These are phyloP conservation scores for Parauchenoglanis punctatus DNA, from an alignment of 2,797 vertebrate species.

Conservation along the genomic window DNA sequence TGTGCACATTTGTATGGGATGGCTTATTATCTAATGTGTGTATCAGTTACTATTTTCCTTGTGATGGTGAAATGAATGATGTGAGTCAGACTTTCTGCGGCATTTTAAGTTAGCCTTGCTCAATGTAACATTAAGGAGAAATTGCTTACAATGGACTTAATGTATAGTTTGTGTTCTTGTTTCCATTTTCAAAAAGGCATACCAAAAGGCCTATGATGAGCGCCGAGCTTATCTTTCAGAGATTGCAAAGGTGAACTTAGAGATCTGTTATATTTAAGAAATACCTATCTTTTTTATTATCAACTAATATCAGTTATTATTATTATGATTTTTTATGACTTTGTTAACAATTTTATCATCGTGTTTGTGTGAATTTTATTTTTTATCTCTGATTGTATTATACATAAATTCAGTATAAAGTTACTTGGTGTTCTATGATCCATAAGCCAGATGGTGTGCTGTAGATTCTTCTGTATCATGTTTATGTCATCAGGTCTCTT, in stretches of 20 bases:
- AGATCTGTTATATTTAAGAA: neutral
- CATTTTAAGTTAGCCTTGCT: neutral
- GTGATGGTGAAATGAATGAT: neutral
- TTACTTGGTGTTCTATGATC: neutral
- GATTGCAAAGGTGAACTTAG: slow-evolving; percentile 81
- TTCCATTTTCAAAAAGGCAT: slow-evolving; percentile 74
- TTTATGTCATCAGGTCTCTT: slow-evolving; percentile 65
- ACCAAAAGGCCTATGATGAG: slow-evolving; percentile 84
- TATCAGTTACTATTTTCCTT: neutral
- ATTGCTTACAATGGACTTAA: neutral
- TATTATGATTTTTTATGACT: neutral
- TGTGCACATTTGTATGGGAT: neutral
- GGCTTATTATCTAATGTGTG: neutral
- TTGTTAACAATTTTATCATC: neutral
- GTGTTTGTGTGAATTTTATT: neutral
- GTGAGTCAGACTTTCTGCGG: neutral
- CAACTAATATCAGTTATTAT: too few relatives aligned
- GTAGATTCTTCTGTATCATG: neutral
- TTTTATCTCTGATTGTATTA: neutral
- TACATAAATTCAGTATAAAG: neutral
- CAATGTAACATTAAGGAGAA: slow-evolving; percentile 11
- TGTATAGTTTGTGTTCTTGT: slow-evolving; percentile 28
- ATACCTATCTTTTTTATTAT: neutral
- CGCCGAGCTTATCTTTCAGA: slow-evolving; percentile 77
- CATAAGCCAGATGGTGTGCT: neutral